Base-by-base conservation (phyloP, 92 coral and sea anemone genomes). In the Meandrina meandrites region DNA sequence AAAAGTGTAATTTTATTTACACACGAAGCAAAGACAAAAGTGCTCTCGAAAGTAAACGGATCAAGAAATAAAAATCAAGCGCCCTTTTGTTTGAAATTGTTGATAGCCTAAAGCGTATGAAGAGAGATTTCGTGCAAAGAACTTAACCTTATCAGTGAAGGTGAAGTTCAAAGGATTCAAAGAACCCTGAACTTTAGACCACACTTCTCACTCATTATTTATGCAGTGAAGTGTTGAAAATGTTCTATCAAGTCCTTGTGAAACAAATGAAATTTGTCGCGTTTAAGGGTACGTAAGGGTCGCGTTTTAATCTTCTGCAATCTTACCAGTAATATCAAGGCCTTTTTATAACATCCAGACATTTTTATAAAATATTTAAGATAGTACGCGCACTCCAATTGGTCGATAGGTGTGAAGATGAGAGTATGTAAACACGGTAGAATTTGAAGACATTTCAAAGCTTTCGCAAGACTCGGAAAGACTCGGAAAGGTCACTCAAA, bases 51-150 rank as follows among this genome's bases (percentile, higher is more conserved):
- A n/a, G n/a, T n/a, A 28, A 14, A 1, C 18, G 71, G 35, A 8
- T 66, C 69, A n/a, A 22, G 71, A 66, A 66, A 28, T 27, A 27
- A 27, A 66, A 10, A 66, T 28, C 17, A 24, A 62, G 35, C 32
- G 34, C 71, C 15, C 17, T 27, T 66, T 66, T 30, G 14, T 62
- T 62, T 22, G 7, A 22, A 24, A 62, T 62, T 62, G 30, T 24
- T 62, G 69, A 22, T 62, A 22, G n/a, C n/a, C n/a, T n/a, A n/a
- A n/a, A 64, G 19, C 69, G 19, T 0, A 27, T n/a, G 8, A 24
- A 4, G 24, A 73, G 51, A 73, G 78, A 18, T 73, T 32, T 73
- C 78, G 78, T 73, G 78, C 36, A 50, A 73, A 15, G 78, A 73
- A 73, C 3, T 37, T 4, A 40, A 40, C 30, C 51, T 73, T 73